phyloP scores from a whole-genome alignment of 2,797 vertebrate species.

The Takifugu ocellatus region DNA sequence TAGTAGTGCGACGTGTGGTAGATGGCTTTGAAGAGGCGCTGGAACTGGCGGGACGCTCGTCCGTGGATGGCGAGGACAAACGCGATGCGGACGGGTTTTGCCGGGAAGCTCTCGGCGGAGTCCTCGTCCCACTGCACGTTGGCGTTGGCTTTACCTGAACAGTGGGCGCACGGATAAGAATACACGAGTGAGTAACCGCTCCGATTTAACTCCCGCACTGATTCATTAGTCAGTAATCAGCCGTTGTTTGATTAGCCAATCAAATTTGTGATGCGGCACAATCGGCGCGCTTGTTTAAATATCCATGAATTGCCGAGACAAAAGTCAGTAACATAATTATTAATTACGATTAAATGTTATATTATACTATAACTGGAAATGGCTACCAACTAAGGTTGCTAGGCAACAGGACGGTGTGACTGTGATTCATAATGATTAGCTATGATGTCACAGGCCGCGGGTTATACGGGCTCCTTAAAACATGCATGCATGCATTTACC shows the following conservation, averaged over 20 bases:
- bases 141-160: constrained; percentile 88
- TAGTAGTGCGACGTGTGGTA: constrained; percentile 96
- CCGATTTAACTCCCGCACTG: constrained; percentile 7
- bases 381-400: constrained; percentile 28
- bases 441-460: constrained; percentile 3
- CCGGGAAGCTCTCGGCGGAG: constrained; percentile 83
- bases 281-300: constrained; percentile 1
- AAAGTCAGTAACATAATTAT: constrained; percentile 23
- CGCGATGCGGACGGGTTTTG: constrained; percentile 88
- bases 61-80: constrained; percentile 96
- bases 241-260: constrained; percentile 26
- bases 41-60: constrained; percentile 91
- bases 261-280: constrained; percentile 12
- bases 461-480: background rate
- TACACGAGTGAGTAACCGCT: background rate
- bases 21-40: constrained; percentile 97
- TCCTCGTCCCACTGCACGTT: constrained; percentile 97
- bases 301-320: constrained; percentile 5
- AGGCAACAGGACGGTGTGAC: constrained; percentile 31
- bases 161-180: background rate
- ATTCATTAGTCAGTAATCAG: constrained; percentile 13
- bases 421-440: constrained; percentile 34
- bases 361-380: constrained; percentile 28
- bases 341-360: constrained; percentile 23
- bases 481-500: background rate